phyloP scores from a whole-genome alignment of 1,140 invertebrate genomes.

The Camponotus vicinus region DNA sequence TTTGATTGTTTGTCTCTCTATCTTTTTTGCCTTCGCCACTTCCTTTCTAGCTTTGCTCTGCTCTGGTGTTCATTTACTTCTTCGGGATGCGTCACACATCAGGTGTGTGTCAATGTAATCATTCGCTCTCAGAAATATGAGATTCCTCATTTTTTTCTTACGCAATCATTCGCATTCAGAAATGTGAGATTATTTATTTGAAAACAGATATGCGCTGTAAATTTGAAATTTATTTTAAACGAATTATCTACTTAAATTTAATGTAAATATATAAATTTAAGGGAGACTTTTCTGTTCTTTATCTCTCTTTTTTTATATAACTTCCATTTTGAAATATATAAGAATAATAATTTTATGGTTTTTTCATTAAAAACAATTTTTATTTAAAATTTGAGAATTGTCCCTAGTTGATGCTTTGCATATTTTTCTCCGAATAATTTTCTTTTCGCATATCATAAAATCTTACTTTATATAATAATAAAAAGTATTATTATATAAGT shows the following conservation, averaged over 20 bases:
- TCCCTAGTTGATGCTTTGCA: no score
- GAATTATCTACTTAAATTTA: neutral
- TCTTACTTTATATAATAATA: neutral
- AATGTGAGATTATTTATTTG: neutral
- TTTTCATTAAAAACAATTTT: neutral
- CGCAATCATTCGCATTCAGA: neutral
- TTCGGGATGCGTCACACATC: conserved; percentile 19
- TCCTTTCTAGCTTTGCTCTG: conserved; percentile 53
- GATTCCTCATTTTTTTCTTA: neutral
- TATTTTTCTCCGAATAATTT: conserved; percentile 3
- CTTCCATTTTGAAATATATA: neutral
- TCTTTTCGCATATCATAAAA: neutral
- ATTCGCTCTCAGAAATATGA: conserved; percentile 35
- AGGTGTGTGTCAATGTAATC: neutral
- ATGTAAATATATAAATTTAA: no score
- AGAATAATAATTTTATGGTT: neutral
- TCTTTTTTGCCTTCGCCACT: conserved; percentile 49
- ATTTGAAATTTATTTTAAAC: neutral
- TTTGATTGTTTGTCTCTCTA: conserved; percentile 39
- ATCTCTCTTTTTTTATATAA: neutral
- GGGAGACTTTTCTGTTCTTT: neutral
- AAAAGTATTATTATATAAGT: no score
- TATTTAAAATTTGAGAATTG: no score
- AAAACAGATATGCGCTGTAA: neutral
- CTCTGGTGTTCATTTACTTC: conserved; percentile 47